Evolutionary conservation across 1,140 invertebrate species (phyloP).

Genomic region (Ridgeia piscesae): DNA sequence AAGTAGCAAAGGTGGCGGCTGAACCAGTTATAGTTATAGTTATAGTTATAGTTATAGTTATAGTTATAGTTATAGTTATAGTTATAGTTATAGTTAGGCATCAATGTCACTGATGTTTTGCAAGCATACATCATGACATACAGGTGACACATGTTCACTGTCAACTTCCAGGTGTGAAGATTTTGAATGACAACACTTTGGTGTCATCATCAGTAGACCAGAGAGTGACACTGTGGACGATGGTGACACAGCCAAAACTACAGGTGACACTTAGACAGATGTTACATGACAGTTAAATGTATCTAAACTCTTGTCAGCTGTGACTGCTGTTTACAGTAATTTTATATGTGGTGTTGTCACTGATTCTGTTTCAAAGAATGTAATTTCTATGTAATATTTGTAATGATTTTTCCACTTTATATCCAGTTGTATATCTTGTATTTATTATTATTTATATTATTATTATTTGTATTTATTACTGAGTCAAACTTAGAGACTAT

Average conservation of each 20-base stretch:
- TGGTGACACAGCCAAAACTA: conserved; percentile 19
- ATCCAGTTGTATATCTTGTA: neutral
- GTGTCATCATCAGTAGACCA: conserved; percentile 44
- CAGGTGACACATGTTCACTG: neutral
- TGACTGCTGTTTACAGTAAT: too few species aligned
- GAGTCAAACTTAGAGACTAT: neutral
- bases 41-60: too few species aligned
- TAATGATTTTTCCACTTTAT: neutral
- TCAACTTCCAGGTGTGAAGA: conserved; percentile 35
- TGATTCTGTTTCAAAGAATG: neutral
- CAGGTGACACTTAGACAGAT: neutral
- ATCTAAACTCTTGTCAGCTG: too few species aligned
- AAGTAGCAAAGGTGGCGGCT: too few species aligned
- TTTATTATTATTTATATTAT: too few species aligned
- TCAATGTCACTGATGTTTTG: neutral
- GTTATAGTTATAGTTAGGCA: neutral
- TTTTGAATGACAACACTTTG: conserved; percentile 30
- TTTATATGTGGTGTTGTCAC: neutral
- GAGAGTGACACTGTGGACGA: conserved; percentile 38
- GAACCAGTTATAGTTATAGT: too few species aligned
- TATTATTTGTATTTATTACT: neutral
- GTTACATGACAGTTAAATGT: too few species aligned
- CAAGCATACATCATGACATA: neutral
- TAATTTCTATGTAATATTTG: neutral
- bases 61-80: too few species aligned